Evolutionary conservation across 2,113 vertebrate species (phyloP), one percentile per base, ranked within the genome.

Genomic region (Crocuta crocuta): DNA sequence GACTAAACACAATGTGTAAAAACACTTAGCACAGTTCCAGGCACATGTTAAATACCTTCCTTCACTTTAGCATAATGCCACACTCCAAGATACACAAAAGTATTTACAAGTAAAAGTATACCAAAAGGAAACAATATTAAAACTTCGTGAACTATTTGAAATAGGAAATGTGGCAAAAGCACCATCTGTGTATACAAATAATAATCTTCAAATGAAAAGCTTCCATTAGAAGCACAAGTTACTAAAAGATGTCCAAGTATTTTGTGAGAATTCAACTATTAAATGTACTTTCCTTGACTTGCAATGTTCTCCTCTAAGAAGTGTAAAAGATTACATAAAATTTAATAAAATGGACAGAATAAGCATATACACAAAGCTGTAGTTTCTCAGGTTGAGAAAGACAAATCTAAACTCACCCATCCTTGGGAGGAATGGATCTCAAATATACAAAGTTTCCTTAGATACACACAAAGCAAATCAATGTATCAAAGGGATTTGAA

Each of bases 171-270:
- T 84, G 76, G 21, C 63, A 85, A 94, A 94, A 82, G 45, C 81
- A 81, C 63, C 65, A 68, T 68, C 65, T 97, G 23, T 89, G 88
- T 71, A 91, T 39, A 96, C 33, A 93, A 94, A 89, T 91, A 94
- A 92, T 55, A 85, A 89, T 33, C 43, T 95, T 92, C 63, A 89
- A 95, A 96, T 81, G 35, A 93, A 98, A 95, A 89, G 73, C 19
- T 97, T 89, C 63, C 45, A 91, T 93, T 94, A 82, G 12, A 94
- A 91, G 26, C 58, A 4, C 83, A 97, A 89, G 55, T 82, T 82
- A 95, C 82, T 73, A 97, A 16, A 89, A 97, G 81, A 89, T 16
- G 91, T 4, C 39, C 82, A 66, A 95, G 58, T 74, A 93, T 86
- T 91, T 83, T 80, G 63, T 96, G 17, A 33, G 11, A 93, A 97